Evolutionary conservation across 2,113 vertebrate genomes (phyloP), one percentile per base, ranked within the genome.

Genomic region (Ophiodon elongatus): DNA sequence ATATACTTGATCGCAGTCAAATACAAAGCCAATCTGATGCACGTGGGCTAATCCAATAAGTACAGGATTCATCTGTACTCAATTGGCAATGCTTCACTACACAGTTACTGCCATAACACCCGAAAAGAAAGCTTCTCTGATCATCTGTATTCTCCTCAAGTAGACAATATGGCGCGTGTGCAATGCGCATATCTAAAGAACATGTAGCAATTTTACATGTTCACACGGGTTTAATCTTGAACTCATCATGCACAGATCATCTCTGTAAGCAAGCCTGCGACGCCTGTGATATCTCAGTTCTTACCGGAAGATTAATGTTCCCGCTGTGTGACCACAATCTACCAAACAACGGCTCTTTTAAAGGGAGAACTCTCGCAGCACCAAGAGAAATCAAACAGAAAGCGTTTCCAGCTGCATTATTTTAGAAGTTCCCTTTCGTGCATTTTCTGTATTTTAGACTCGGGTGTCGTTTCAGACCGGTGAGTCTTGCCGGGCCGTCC

Each of bases 351-450:
- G 17, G 35, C 65, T 65, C 27, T 72, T 71, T 82, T 73, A 56
- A 33, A 68, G 17, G 31, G 13, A n/a, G 47, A 52, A 39, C 41
- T 7, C 47, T 65, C 54, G 7, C 72, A 62, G 73, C 64, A 66
- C 39, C 56, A 76, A 37, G 60, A 85, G 75, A 54, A 88, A 85
- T 70, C 75, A 78, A 82, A 83, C 63, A 41, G 57, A 82, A 63
- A 68, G 64, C 23, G 29, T 76, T 83, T 71, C 43, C 62, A 76
- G 76, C 69, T 64, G 45, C 23, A 74, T 80, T 66, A 74, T 82
- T 69, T 50, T 72, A 41, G 0, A 77, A 35, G 63, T 80, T 77
- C 45, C 17, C 29, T 79, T n/a, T 64, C 59, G 27, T 45, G 63
- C 41, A 67, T 82, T 70, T 37, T 17, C 68, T 54, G 21, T 7